A percentile compares a stretch with the other conserved stretches of the same genome.
Conservation (phyloP, 2,888 invertebrate genomes). For the Epiblema foenella region DNA sequence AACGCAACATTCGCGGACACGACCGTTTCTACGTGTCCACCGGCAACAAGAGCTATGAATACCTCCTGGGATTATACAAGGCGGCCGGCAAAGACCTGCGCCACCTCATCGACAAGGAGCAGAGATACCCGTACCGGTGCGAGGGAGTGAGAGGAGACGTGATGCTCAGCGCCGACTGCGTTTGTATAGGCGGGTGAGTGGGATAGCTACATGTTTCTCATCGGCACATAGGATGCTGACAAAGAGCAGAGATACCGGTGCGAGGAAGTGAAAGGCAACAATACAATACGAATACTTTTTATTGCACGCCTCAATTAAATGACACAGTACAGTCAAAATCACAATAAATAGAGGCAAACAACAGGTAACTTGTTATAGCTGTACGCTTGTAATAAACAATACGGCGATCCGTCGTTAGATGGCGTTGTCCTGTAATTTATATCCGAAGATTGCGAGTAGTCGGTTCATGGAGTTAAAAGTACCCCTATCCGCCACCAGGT, state of each 20-base stretch:
- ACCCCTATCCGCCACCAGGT: neutral
- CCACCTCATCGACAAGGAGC: slow-evolving; percentile 80
- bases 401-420: neutral
- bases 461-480: neutral
- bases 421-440: neutral
- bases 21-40: slow-evolving; percentile 95
- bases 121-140: slow-evolving; percentile 86
- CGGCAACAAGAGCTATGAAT: slow-evolving; percentile 88
- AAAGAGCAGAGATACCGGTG: too few species aligned
- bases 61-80: slow-evolving; percentile 88
- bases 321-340: too few species aligned
- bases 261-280: too few species aligned
- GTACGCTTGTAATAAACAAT: neutral
- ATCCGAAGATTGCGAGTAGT: too few species aligned
- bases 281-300: too few species aligned
- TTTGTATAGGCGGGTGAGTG: slow-evolving; percentile 87
- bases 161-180: slow-evolving; percentile 88
- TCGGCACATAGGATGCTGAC: too few species aligned
- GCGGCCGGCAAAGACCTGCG: slow-evolving; percentile 58
- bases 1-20: slow-evolving; percentile 94
- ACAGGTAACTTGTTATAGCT: too few species aligned
- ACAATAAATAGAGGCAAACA: too few species aligned
- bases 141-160: slow-evolving; percentile 95
- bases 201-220: neutral
- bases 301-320: too few species aligned